These are phyloP conservation scores for Oreotrochilus melanogaster DNA, from an alignment of 2,113 vertebrate genomes.

Conservation along the genomic window DNA sequence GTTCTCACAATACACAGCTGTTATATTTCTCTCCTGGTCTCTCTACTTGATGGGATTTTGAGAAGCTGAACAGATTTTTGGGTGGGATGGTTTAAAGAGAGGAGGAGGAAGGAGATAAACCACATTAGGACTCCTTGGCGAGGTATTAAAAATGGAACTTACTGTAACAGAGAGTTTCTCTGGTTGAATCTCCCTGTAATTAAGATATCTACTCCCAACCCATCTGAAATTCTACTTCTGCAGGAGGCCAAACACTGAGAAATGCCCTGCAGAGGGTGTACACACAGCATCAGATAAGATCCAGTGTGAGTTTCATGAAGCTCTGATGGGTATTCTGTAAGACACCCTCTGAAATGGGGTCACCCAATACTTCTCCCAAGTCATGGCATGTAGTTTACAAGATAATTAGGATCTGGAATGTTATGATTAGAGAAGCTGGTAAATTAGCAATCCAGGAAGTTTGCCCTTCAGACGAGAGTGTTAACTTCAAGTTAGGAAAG, in stretches of 20 bases:
- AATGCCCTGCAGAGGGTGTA: background rate
- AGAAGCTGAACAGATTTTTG: conserved; percentile 26
- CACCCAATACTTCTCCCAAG: background rate
- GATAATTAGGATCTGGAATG: conserved; percentile 17
- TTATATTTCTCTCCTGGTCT: background rate
- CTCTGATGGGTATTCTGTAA: background rate
- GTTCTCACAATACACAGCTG: background rate
- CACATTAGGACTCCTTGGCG: background rate
- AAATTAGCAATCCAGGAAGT: conserved; percentile 15
- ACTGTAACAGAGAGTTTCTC: background rate
- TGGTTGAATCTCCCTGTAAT: background rate
- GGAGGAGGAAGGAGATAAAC: background rate
- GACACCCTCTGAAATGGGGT: conserved; percentile 52
- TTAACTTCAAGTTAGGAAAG: background rate
- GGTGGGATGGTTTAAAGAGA: background rate
- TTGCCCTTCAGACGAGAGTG: background rate
- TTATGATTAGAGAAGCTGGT: background rate
- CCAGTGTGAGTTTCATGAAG: background rate
- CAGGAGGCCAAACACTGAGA: background rate
- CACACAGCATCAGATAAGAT: background rate
- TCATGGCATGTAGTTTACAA: conserved; percentile 26
- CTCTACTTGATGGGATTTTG: background rate
- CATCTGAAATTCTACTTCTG: background rate
- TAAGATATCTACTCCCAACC: background rate
- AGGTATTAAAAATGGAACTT: background rate